Conservation (phyloP, 92 coral and sea anemone species). For the Phymanthus crucifer region DNA sequence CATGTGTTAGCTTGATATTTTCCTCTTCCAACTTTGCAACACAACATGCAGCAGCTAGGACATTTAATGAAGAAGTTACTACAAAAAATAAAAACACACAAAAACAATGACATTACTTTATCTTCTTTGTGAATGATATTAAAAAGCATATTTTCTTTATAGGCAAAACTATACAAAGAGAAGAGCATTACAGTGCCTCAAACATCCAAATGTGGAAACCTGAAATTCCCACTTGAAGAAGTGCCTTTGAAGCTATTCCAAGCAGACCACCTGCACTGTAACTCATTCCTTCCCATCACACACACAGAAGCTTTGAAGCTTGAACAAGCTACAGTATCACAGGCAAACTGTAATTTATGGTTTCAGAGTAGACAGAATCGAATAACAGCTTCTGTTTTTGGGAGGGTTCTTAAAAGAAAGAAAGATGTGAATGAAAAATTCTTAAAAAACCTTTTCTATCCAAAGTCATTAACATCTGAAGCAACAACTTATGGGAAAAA, state of each 20-base stretch:
- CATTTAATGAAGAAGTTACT: neutral
- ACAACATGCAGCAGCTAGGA: neutral
- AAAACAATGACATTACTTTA: neutral
- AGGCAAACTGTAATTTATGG: conserved; percentile 35
- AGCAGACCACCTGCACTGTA: neutral
- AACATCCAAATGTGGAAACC: conserved; percentile 20
- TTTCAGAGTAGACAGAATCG: conserved; percentile 29
- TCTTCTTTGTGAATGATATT: neutral
- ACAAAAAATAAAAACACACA: neutral
- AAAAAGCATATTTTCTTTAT: neutral
- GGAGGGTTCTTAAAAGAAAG: conserved; percentile 38
- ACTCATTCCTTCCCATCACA: conserved; percentile 2
- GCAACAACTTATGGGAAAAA: conserved; percentile 43
- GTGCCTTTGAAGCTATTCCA: neutral
- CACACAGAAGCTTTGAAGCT: conserved; percentile 22
- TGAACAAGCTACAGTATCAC: conserved; percentile 32
- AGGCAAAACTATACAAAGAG: conserved; percentile 5
- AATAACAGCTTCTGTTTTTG: conserved; percentile 39
- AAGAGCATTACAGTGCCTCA: neutral
- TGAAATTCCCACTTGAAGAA: conserved; percentile 13
- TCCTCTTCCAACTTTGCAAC: neutral
- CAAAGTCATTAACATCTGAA: conserved; percentile 22
- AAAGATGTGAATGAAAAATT: conserved; percentile 31
- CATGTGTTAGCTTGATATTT: neutral
- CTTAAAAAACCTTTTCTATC: conserved; percentile 36